These are phyloP conservation scores for Miichthys miiuy DNA, from an alignment of 2,797 vertebrate species.

Conservation along the genomic window DNA sequence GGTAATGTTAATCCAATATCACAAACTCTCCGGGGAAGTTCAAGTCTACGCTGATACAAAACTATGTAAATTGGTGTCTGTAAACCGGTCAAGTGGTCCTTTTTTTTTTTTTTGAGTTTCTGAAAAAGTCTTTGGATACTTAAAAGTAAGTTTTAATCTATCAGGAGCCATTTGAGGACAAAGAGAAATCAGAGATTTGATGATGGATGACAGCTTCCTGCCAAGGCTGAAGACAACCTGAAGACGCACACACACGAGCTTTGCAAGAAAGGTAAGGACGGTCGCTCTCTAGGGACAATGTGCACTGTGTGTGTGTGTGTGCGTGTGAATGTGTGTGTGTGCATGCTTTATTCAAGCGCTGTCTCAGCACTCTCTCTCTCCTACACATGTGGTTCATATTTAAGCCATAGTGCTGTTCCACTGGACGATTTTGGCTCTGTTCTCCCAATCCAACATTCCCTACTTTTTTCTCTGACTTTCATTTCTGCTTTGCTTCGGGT, in stretches of 20 bases:
- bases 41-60: conserved; percentile 10
- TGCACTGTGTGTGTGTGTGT: conserved; percentile 27
- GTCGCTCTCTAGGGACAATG: conserved; percentile 39
- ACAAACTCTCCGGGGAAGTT: conserved; percentile 33
- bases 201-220: conserved; percentile 17
- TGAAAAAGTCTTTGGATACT: conserved; percentile 18
- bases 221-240: conserved; percentile 34
- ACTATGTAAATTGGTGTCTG: background rate
- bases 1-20: conserved; percentile 57
- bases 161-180: conserved; percentile 44
- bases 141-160: conserved; percentile 21
- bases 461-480: conserved; percentile 55
- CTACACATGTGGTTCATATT: conserved; percentile 83
- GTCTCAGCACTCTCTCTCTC: conserved; percentile 72
- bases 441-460: conserved; percentile 71
- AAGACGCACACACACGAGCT: conserved; percentile 35
- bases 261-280: conserved; percentile 67
- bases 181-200: conserved; percentile 36
- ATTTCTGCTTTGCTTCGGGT: conserved; percentile 47
- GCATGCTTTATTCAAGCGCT: conserved; percentile 51
- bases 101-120: conserved; percentile 19
- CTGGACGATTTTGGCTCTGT: conserved; percentile 76
- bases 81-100: conserved; percentile 8
- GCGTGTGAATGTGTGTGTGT: conserved; percentile 24
- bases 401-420: conserved; percentile 75